Conservation (phyloP, 1,140 invertebrate genomes). For the Harlomillsia oculata region DNA sequence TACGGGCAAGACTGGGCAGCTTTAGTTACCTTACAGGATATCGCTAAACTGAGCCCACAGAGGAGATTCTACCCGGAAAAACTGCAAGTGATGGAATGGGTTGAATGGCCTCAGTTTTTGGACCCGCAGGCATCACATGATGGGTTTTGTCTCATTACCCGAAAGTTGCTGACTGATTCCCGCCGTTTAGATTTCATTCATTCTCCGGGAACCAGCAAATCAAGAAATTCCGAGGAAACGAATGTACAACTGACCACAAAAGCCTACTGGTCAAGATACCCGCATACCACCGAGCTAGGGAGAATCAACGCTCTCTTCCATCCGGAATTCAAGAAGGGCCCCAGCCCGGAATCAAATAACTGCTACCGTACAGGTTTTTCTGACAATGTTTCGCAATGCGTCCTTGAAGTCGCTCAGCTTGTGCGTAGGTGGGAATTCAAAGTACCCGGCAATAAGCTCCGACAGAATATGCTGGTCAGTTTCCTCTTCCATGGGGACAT, state of each 20-base stretch:
- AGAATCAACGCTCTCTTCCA: slow-evolving; percentile 1
- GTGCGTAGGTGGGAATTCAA: slow-evolving; percentile 4
- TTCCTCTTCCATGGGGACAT: slow-evolving; percentile 11
- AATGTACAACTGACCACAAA: background rate
- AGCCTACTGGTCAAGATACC: slow-evolving; percentile 2
- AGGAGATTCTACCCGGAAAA: slow-evolving; percentile 9
- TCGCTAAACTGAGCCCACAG: slow-evolving; percentile 2
- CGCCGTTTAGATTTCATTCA: too few relatives aligned
- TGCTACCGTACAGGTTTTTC: background rate
- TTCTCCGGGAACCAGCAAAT: too few relatives aligned
- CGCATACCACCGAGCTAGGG: background rate
- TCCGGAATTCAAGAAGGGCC: background rate
- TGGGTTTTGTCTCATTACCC: slow-evolving; percentile 11
- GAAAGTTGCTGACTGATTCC: slow-evolving; percentile 16
- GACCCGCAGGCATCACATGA: slow-evolving; percentile 4
- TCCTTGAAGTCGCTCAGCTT: background rate
- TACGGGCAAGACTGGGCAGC: slow-evolving; percentile 9
- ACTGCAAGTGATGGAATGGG: slow-evolving; percentile 6
- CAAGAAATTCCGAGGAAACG: too few relatives aligned
- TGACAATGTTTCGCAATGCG: background rate
- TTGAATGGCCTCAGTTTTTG: slow-evolving; percentile 5
- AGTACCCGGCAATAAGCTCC: too few relatives aligned
- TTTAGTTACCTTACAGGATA: slow-evolving; percentile 5
- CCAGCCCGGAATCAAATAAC: background rate
- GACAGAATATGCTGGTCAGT: background rate